A percentile compares a stretch with the other conserved stretches of the same genome.
These are phyloP conservation scores for Crotophaga sulcirostris DNA, from an alignment of 2,113 vertebrate genomes.

Conservation along the genomic window DNA sequence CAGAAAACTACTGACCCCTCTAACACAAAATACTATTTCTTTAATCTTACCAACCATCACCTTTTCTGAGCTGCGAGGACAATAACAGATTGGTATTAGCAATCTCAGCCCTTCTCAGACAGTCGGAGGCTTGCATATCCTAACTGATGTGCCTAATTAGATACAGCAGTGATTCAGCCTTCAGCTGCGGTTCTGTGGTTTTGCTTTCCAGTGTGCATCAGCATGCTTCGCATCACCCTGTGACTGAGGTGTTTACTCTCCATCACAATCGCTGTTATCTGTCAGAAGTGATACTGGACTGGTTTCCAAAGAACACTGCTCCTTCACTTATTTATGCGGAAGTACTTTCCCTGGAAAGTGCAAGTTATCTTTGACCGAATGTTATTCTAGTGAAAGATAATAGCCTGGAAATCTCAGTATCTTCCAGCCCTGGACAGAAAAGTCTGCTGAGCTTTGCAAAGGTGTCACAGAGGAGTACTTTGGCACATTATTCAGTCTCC, in stretches of 20 bases:
- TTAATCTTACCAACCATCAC: background rate
- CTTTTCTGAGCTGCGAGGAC: background rate
- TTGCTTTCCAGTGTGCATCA: conserved; percentile 14
- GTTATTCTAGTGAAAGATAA: background rate
- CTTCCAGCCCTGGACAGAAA: background rate
- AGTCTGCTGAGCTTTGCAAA: background rate
- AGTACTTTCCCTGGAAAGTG: background rate
- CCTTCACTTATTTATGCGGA: conserved; percentile 12
- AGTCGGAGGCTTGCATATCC: background rate
- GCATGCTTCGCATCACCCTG: background rate
- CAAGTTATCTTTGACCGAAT: conserved; percentile 11
- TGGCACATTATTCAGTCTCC: background rate
- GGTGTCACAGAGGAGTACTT: background rate
- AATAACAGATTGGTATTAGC: background rate
- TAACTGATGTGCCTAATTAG: conserved; percentile 40
- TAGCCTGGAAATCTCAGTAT: background rate
- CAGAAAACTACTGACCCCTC: background rate
- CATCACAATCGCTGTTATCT: background rate
- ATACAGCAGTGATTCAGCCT: conserved; percentile 25
- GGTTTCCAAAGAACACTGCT: background rate
- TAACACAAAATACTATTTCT: background rate
- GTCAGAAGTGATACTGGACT: background rate
- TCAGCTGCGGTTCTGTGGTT: background rate
- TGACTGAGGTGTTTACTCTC: conserved; percentile 38
- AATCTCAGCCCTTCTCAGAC: conserved; percentile 10